A percentile compares a stretch with the other conserved stretches of the same genome.
These are phyloP conservation scores for Paramuricea clavata DNA, from an alignment of 92 coral and sea anemone genomes.

Conservation along the genomic window DNA sequence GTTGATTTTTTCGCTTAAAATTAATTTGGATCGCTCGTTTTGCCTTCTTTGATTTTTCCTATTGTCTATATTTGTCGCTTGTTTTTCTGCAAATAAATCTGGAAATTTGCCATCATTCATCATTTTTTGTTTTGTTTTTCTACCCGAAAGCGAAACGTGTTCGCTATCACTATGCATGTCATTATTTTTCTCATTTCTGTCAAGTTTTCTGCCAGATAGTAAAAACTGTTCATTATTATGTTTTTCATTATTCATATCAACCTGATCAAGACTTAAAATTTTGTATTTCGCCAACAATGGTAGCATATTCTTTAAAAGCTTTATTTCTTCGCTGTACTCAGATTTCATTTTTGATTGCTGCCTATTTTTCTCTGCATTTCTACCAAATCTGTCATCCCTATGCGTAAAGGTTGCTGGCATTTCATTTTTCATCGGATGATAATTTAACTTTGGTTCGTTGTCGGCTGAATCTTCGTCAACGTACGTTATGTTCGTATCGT, in stretches of 20 bases:
- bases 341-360: not conserved
- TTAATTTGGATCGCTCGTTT: conserved; percentile 11
- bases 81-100: no score
- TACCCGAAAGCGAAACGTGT: not conserved
- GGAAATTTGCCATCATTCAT: no score
- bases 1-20: not conserved
- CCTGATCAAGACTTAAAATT: conserved; percentile 19
- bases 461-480: conserved; percentile 24
- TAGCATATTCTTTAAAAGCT: conserved; percentile 42
- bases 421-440: not conserved
- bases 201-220: no score
- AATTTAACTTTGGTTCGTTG: conserved; percentile 1
- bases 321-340: conserved; percentile 19
- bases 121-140: conserved; percentile 1
- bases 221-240: not conserved
- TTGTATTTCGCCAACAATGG: conserved; percentile 39
- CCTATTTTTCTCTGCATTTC: not conserved
- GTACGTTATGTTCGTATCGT: conserved; percentile 46
- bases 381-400: not conserved
- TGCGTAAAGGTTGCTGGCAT: no score
- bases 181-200: no score
- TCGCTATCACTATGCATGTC: no score
- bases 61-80: no score
- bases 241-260: not conserved
- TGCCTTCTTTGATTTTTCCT: not conserved